Evolutionary conservation across 1,140 invertebrate species (phyloP).

Genomic region (Papilio glaucus): DNA sequence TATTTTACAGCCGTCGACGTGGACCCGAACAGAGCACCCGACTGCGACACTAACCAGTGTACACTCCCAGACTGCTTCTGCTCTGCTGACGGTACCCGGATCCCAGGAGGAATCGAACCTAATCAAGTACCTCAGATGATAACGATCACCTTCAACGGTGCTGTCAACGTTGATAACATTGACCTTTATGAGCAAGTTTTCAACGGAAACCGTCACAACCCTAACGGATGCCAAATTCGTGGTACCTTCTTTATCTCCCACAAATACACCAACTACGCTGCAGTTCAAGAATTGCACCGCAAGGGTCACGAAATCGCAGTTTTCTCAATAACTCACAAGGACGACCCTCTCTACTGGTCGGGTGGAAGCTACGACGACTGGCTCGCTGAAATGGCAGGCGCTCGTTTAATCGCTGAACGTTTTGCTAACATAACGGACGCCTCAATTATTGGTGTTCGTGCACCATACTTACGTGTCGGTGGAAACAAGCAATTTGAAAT

Average conservation of each 20-base stretch:
- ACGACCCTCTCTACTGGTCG: slow-evolving; percentile 95
- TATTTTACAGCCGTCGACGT: slow-evolving; percentile 89
- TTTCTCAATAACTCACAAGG: slow-evolving; percentile 96
- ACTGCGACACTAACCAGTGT: slow-evolving; percentile 95
- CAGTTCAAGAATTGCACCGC: slow-evolving; percentile 95
- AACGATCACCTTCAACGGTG: slow-evolving; percentile 96
- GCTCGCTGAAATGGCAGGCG: slow-evolving; percentile 98
- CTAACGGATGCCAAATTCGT: slow-evolving; percentile 96
- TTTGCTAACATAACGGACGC: slow-evolving; percentile 96
- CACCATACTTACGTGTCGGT: slow-evolving; percentile 95
- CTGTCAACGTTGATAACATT: slow-evolving; percentile 96
- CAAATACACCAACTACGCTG: slow-evolving; percentile 98
- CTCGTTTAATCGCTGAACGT: slow-evolving; percentile 92
- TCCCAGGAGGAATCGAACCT: slow-evolving; percentile 92
- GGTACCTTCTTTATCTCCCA: slow-evolving; percentile 98
- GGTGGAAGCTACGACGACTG: slow-evolving; percentile 95
- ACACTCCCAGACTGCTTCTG: slow-evolving; percentile 96
- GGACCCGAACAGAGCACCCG: slow-evolving; percentile 93
- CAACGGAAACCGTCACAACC: slow-evolving; percentile 93
- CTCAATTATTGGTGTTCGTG: slow-evolving; percentile 93
- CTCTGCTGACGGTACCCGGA: slow-evolving; percentile 95
- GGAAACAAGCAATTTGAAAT: slow-evolving; percentile 98
- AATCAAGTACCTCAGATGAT: slow-evolving; percentile 97
- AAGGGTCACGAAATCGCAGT: slow-evolving; percentile 96
- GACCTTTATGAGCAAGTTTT: slow-evolving; percentile 96